Percentiles rank a stretch among this genome's conserved stretches.
Evolutionary conservation across 2,888 invertebrate genomes (phyloP).

Genomic region (Cataglyphis albicans): DNA sequence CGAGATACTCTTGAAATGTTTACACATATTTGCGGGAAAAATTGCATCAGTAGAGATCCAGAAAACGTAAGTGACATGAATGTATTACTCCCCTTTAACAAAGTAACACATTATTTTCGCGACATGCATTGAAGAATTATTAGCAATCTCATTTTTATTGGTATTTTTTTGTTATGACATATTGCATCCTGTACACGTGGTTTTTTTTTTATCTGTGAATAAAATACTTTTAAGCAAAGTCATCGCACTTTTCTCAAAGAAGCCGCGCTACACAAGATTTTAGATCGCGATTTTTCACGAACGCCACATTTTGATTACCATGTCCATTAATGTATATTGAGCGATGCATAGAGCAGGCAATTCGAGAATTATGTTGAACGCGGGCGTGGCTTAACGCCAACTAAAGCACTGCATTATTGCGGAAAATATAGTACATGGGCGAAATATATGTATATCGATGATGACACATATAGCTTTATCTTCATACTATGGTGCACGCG

Average conservation of each 20-base stretch:
- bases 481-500: background rate
- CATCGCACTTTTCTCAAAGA: background rate
- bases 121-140: conserved; percentile 1
- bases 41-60: background rate
- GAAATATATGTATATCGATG: background rate
- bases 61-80: conserved; percentile 33
- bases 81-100: conserved; percentile 26
- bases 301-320: conserved; percentile 18
- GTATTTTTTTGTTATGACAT: background rate
- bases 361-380: conserved; percentile 35
- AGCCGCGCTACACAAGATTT: conserved; percentile 7
- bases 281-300: background rate
- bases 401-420: conserved; percentile 12
- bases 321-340: conserved; percentile 39
- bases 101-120: conserved; percentile 5
- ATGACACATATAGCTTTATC: conserved; percentile 1
- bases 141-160: conserved; percentile 1
- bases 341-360: conserved; percentile 15
- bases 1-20: background rate
- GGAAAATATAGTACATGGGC: conserved; percentile 20
- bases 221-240: background rate
- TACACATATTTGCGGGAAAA: conserved; percentile 13
- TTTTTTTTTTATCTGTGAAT: conserved; percentile 9
- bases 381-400: conserved; percentile 46
- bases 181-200: background rate